These are phyloP conservation scores for Cataglyphis rosenhaueri DNA, from an alignment of 2,888 invertebrate genomes.

Conservation along the genomic window DNA sequence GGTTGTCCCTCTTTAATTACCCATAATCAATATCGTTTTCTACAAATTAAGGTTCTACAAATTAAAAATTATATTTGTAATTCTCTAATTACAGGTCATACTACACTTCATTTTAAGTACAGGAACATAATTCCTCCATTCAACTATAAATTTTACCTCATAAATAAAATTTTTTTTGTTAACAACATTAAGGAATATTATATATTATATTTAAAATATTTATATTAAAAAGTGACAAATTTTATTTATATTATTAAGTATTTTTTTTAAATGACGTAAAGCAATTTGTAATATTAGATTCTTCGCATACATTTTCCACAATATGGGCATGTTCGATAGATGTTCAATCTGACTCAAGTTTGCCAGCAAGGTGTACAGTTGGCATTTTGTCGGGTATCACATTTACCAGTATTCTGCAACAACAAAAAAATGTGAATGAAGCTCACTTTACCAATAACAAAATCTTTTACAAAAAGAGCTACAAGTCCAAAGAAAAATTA, in stretches of 20 bases:
- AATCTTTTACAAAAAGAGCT: not conserved
- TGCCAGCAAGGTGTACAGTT: conserved; percentile 70
- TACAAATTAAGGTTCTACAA: conserved; percentile 62
- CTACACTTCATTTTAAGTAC: not conserved
- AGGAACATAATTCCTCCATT: not conserved
- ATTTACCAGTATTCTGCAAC: conserved; percentile 66
- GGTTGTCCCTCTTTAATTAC: conserved; percentile 33
- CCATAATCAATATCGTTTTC: conserved; percentile 78
- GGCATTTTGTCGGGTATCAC: conserved; percentile 57
- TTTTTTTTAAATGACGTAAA: not conserved
- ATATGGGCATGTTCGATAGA: not conserved
- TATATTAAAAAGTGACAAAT: not conserved
- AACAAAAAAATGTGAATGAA: not conserved
- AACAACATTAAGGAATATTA: not conserved
- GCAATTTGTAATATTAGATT: not conserved
- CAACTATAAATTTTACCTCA: not conserved
- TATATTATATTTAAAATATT: conserved; percentile 3
- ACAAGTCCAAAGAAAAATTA: not conserved
- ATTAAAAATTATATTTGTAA: conserved; percentile 58
- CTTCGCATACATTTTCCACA: not conserved
- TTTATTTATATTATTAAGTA: too few relatives aligned
- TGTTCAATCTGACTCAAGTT: not conserved
- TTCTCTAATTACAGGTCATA: conserved; percentile 20
- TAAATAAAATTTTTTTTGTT: not conserved
- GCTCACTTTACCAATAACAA: not conserved